Base-by-base conservation (phyloP, 2,797 vertebrate genomes). In the Pristis pectinata region DNA sequence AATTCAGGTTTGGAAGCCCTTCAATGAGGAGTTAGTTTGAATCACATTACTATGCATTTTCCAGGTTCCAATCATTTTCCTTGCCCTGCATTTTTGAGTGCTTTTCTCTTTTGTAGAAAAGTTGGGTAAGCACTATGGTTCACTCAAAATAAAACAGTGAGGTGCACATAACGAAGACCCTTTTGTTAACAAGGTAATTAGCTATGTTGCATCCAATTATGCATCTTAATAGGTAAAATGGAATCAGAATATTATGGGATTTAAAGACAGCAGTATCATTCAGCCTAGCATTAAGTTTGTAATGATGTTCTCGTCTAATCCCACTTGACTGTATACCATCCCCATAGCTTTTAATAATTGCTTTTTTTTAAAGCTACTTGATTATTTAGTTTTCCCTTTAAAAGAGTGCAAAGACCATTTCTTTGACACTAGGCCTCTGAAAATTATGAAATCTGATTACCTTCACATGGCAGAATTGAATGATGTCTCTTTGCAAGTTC, bases 1-100 rank as follows among this genome's bases (percentile, higher is more conserved):
- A 96, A 95, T 95, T 74, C 27, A 5, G 70, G 95, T 96, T 96
- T 0, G 11, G 44, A 56, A 76, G 61, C 27, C 44, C 70, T 94
- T 56, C 92, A 74, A 7, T 30, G 22, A 72, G 37, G 22, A 70
- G 64, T 93, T 44, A 76, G 49, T 76, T 72, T 76, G 19, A 34
- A 53, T 74, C 17, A n/a, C 0, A 44, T 6, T 19, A n/a, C 92
- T 34, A 1, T 76, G 92, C 24, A 94, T 34, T 72, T 89, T 72
- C 67, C 64, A 70, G n/a, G 22, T 61, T 70, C 64, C 61, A 44
- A 41, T 72, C 7, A 30, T 74, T 74, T 89, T 72, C 24, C 64
- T 72, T 70, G 89, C 89, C 89, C 64, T 93, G 67, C 64, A 93
- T 70, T 70, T 27, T 27, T n/a, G 67, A 34, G 19, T 74, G 27